These are phyloP conservation scores for Heterotilapia buettikoferi DNA, from an alignment of 2,113 vertebrate genomes.

Conservation along the genomic window DNA sequence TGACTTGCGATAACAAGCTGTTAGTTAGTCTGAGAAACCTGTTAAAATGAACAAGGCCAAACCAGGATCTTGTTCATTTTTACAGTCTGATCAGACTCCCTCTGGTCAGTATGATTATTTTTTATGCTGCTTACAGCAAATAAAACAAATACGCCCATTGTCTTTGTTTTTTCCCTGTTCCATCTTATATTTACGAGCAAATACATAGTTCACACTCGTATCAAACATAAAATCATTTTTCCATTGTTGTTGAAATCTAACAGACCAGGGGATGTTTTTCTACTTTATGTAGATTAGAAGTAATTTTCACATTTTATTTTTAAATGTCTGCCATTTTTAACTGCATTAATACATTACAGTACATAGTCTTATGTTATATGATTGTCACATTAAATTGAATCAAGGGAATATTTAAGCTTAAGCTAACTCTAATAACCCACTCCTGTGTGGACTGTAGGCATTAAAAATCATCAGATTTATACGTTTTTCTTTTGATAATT, in stretches of 20 bases:
- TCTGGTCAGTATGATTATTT: not conserved
- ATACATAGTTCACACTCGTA: not conserved
- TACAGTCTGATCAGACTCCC: not conserved
- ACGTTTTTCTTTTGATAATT: conserved; percentile 38
- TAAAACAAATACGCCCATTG: not conserved
- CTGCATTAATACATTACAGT: not conserved
- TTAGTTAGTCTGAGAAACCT: not conserved
- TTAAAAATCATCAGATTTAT: conserved; percentile 41
- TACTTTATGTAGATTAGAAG: not conserved
- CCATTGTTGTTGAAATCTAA: not conserved
- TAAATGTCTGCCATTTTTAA: not conserved
- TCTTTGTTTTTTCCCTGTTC: not conserved
- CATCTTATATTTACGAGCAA: not conserved
- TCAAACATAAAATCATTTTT: not conserved
- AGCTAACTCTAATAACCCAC: conserved; percentile 14
- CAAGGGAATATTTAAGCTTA: not conserved
- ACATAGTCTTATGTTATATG: not conserved
- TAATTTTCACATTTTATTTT: not conserved
- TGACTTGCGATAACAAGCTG: not conserved
- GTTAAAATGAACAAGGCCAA: not conserved
- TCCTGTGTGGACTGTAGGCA: not conserved
- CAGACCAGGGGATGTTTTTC: not conserved
- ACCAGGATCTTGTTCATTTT: not conserved
- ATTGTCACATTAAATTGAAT: conserved; percentile 18
- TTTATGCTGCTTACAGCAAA: not conserved